A percentile compares a stretch with the other conserved stretches of the same genome.
Evolutionary conservation across 2,797 vertebrate genomes (phyloP).

Genomic region (Novumbra hubbsi): DNA sequence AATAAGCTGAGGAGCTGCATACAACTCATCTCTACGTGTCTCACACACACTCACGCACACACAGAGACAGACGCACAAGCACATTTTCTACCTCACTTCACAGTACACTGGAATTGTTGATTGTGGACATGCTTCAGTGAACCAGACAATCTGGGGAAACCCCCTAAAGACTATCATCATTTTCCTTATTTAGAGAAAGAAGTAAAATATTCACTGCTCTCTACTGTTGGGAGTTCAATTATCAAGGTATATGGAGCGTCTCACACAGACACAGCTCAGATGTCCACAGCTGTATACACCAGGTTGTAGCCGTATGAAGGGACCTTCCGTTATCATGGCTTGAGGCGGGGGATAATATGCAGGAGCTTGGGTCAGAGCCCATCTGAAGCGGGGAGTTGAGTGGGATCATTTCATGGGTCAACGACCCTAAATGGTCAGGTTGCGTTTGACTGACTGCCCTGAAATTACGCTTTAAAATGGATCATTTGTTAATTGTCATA

Average conservation of each 20-base stretch:
- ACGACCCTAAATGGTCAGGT: slow-evolving; percentile 48
- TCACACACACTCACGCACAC: too few relatives aligned
- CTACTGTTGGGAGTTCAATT: not conserved
- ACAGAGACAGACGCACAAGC: slow-evolving; percentile 1
- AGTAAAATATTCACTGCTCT: not conserved
- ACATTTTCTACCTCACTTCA: slow-evolving; percentile 58
- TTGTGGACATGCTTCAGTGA: slow-evolving; percentile 59
- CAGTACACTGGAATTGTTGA: slow-evolving; percentile 46
- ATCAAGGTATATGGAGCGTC: not conserved
- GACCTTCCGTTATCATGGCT: slow-evolving; percentile 26
- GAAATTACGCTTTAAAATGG: slow-evolving; percentile 38
- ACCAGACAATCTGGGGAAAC: slow-evolving; percentile 51
- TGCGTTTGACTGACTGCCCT: slow-evolving; percentile 33
- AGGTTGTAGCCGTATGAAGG: slow-evolving; percentile 12
- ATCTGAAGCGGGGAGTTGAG: too few relatives aligned
- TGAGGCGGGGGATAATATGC: too few relatives aligned
- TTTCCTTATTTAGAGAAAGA: slow-evolving; percentile 25
- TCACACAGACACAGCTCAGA: slow-evolving; percentile 18
- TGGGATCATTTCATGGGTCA: slow-evolving; percentile 32
- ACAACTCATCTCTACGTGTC: too few relatives aligned
- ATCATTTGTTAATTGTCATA: not conserved
- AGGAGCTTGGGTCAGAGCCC: too few relatives aligned
- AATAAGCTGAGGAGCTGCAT: too few relatives aligned
- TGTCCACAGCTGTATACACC: not conserved
- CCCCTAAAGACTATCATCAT: slow-evolving; percentile 18